Base-by-base conservation (phyloP, 2,113 vertebrate genomes). In the Narcine bancroftii region DNA sequence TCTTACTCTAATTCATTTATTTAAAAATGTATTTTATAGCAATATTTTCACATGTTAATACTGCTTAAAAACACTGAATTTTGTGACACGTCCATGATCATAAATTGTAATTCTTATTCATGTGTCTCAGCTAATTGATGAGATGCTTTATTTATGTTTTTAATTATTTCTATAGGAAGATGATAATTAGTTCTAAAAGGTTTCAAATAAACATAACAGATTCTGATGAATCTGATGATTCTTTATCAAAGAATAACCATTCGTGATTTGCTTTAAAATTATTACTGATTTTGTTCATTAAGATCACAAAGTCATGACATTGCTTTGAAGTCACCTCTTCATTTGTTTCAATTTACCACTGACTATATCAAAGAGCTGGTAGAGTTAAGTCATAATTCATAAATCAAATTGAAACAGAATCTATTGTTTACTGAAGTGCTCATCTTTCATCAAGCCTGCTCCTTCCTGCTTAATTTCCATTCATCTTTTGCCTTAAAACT, bases 191-290 rank as follows among this genome's bases (percentile, higher is more conserved):
- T 26, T 79, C 76, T 79, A 79, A 79, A 79, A 53, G 9, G 2
- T 83, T 83, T 83, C 50, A 83, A 83, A 83, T 83, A 83, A 33
- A 50, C 26, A 83, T 83, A 26, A 24, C 76, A 79, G 76, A 83
- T 83, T 45, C 33, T 83, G 45, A 11, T n/a, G n/a, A n/a, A n/a
- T 53, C 50, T 81, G 21, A 81, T 83, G 79, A 9, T 53, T 33
- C 47, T 53, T 83, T 53, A 45, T 53, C 79, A 17, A 81, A 50
- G 1, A 53, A 0, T 81, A 45, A 1, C 47, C 50, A 7, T 50
- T 4, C 11, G 42, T 26, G 39, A 13, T 47, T 19, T 81, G 9
- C 26, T 81, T 81, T 45, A 81, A 50, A 81, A 79, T 3, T 42
- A 53, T 50, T 83, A 3, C 29, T 33, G 26, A 53, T 33, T 29